Evolutionary conservation across 1,140 invertebrate species (phyloP).

Genomic region (Drosophila orosa): DNA sequence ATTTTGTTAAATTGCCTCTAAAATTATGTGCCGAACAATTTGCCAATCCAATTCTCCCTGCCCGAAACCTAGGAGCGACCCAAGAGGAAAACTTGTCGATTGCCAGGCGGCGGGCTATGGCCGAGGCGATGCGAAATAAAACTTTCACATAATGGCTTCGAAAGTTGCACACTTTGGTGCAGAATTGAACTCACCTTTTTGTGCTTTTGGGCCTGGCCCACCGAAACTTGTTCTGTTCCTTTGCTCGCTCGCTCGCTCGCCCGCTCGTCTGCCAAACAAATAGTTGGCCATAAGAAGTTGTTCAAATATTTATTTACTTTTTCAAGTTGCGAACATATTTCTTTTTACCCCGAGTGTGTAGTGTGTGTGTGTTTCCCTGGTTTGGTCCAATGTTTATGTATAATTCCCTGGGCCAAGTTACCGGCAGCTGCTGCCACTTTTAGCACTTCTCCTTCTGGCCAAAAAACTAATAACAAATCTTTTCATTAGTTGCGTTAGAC

Average conservation of each 20-base stretch:
- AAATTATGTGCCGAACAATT: constrained; percentile 74
- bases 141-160: constrained; percentile 60
- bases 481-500: constrained; percentile 81
- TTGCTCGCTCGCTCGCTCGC: neutral
- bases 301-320: constrained; percentile 83
- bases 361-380: constrained; percentile 24
- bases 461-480: constrained; percentile 81
- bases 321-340: constrained; percentile 70
- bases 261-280: constrained; percentile 59
- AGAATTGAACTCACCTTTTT: constrained; percentile 53
- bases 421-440: constrained; percentile 50
- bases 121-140: constrained; percentile 50
- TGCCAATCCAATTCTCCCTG: constrained; percentile 58
- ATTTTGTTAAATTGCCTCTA: constrained; percentile 73
- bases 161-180: constrained; percentile 45
- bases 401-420: constrained; percentile 64
- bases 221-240: constrained; percentile 53
- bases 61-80: constrained; percentile 33
- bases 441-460: constrained; percentile 51
- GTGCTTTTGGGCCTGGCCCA: constrained; percentile 23
- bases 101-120: constrained; percentile 28
- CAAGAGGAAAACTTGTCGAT: constrained; percentile 52
- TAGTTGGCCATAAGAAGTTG: constrained; percentile 78
- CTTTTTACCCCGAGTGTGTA: constrained; percentile 20
- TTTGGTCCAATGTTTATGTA: constrained; percentile 45